Evolutionary conservation across 2,797 vertebrate species (phyloP).

Genomic region (Phrynocephalus vlangalii): DNA sequence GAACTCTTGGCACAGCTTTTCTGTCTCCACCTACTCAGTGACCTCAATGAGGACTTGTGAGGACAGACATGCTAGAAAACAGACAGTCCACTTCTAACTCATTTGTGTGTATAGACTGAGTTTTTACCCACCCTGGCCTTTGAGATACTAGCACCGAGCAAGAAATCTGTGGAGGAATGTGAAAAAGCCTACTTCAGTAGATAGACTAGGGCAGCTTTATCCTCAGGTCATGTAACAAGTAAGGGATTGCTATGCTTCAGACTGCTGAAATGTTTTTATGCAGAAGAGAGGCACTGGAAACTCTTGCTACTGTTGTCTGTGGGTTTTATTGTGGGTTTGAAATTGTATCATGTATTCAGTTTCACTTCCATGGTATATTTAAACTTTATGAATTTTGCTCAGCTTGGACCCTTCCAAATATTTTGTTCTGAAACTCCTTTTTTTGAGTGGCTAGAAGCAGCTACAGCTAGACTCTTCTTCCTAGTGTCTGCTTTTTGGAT

Average conservation of each 20-base stretch:
- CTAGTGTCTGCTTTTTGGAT: too few species aligned
- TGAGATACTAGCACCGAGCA: background rate
- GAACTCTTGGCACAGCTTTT: constrained; percentile 30
- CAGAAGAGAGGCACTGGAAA: background rate
- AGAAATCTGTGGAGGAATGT: background rate
- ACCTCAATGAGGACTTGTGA: constrained; percentile 61
- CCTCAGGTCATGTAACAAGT: background rate
- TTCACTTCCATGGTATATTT: background rate
- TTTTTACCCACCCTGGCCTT: background rate
- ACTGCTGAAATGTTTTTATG: background rate
- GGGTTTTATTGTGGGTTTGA: too few species aligned
- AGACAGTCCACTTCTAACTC: constrained; percentile 31
- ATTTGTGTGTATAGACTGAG: background rate
- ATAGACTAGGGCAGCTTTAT: background rate
- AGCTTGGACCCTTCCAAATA: background rate
- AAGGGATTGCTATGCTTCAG: background rate
- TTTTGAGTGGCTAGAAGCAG: background rate
- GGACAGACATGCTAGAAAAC: constrained; percentile 61
- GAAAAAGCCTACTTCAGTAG: background rate
- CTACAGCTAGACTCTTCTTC: too few species aligned
- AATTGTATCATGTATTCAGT: background rate
- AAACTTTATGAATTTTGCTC: background rate
- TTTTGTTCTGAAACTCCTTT: background rate
- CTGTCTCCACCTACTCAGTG: background rate
- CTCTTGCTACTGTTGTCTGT: background rate